Evolutionary conservation across 1,140 invertebrate species (phyloP), one percentile per base, ranked within the genome.

Genomic region (Lordiphosa stackelbergi): DNA sequence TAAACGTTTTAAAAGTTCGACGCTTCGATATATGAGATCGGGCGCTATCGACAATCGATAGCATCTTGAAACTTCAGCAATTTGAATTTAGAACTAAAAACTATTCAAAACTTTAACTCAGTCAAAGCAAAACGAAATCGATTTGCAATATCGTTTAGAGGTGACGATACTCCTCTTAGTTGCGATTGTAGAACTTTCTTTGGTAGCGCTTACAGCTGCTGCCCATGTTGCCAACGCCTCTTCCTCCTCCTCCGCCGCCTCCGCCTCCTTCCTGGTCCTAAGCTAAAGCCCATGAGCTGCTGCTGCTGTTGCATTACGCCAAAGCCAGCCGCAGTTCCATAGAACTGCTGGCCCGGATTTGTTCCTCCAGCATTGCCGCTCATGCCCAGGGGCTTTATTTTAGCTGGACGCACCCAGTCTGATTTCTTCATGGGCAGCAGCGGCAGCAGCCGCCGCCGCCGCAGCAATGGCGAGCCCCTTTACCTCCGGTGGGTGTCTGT

Each of bases 101-200:
- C 4, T 24, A 46, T 37, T 53, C 28, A 74, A 60, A 81, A 74
- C 66, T 79, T 79, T 58, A 79, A 79, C 75, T 79, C 75, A 79
- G 75, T 79, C 75, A 74, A 79, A 79, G 75, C 51, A 64, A 79
- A 81, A 66, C 61, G 70, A 79, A 53, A 81, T 62, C 2, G 81
- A 19, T 7, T n/a, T 40, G 12, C 24, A 9, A 40, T 42, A 13
- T 31, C 19, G 36, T 35, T 24, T 47, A 13, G 42, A 41, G 16
- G 24, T 19, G 6, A 12, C 35, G 19, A 41, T 53, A 13, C 24
- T 11, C 13, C 13, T 28, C 13, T 71, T 48, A 85, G 65, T 85
- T 79, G 74, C 84, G 85, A 63, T 79, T 74, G 58, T 87, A 87
- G 56, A 86, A 87, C 75, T 87, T 87, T 79, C 85, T 85, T 83